Conservation (phyloP, 2,797 vertebrate genomes). For the Amphiprion clarkii region DNA sequence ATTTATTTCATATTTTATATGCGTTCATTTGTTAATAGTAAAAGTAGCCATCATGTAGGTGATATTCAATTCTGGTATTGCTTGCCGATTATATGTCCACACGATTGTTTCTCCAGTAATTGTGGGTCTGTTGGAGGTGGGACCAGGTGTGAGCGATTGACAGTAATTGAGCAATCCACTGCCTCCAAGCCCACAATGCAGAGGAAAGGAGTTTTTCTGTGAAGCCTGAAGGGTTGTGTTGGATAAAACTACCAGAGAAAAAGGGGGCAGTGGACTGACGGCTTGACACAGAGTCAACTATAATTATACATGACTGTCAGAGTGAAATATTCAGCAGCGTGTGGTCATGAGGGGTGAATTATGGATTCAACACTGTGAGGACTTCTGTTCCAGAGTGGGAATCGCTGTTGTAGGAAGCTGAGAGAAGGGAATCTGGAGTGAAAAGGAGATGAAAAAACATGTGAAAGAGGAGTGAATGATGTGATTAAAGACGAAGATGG, state of each 20-base stretch:
- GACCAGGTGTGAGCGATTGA: slow-evolving; percentile 54
- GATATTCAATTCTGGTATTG: no score
- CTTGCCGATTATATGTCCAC: no score
- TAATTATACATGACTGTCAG: slow-evolving; percentile 78
- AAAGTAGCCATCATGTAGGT: no score
- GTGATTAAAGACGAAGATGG: slow-evolving; percentile 45
- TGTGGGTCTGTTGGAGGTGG: slow-evolving; percentile 30
- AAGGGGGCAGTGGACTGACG: slow-evolving; percentile 61
- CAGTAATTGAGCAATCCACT: slow-evolving; percentile 68
- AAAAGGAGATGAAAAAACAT: slow-evolving; percentile 36
- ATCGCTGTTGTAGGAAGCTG: slow-evolving; percentile 59
- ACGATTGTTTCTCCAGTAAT: slow-evolving; percentile 4
- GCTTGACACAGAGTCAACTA: slow-evolving; percentile 70
- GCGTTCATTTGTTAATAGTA: no score
- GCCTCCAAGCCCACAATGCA: slow-evolving; percentile 35
- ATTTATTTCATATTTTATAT: no score
- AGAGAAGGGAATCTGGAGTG: slow-evolving; percentile 32
- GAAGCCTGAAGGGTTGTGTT: slow-evolving; percentile 35
- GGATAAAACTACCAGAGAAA: slow-evolving; percentile 27
- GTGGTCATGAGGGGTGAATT: slow-evolving; percentile 75
- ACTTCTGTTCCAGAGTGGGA: slow-evolving; percentile 62
- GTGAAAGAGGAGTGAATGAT: slow-evolving; percentile 42
- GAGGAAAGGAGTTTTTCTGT: slow-evolving; percentile 20
- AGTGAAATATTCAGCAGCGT: slow-evolving; percentile 71
- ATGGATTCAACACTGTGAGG: slow-evolving; percentile 68